Evolutionary conservation across 2,113 vertebrate genomes (phyloP), one percentile per base, ranked within the genome.

Genomic region (Neopipo cinnamomea): DNA sequence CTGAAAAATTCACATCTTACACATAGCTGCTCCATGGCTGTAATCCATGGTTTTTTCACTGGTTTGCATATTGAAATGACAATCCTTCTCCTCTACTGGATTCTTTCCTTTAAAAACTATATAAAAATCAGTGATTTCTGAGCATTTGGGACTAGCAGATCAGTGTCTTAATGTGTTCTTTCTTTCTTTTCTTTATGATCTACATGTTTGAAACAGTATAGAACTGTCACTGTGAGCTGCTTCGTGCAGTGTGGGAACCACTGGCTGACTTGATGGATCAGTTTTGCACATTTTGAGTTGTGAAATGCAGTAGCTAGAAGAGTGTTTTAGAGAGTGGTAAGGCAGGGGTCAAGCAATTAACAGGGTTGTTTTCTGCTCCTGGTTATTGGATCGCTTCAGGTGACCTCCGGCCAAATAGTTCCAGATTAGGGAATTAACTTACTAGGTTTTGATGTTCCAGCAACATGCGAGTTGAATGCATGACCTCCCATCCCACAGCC

Each of bases 331-430:
- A 74, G 82, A 72, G 56, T 52, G 37, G 7, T 37, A 35, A 50
- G 33, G 61, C 82, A 70, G 47, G 37, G 73, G 75, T 84, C 84
- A 81, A 52, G 70, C 35, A 58, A 12, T 66, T 50, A 72, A 47
- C 14, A 56, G 39, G 81, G 71, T 61, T 63, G 23, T 24, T 72
- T 53, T 61, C 55, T 55, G 12, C 61, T 73, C 21, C 35, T 12
- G 11, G 39, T 75, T 76, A 47, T 1, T 75, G 70, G 56, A 72
- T 92, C 0, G 0, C 73, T 93, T 92, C 91, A 94, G 88, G 85
- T 91, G 85, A 95, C 83, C 88, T 92, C 85, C 5, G 22, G 85
- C 65, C 92, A 93, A 88, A 79, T 56, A 88, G 65, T 67, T 89
- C 79, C 90, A 91, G 65, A 84, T 86, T 35, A 93, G 62, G 77